Evolutionary conservation across 2,797 vertebrate genomes (phyloP), one percentile per base, ranked within the genome.

Genomic region (Channallabes apus): DNA sequence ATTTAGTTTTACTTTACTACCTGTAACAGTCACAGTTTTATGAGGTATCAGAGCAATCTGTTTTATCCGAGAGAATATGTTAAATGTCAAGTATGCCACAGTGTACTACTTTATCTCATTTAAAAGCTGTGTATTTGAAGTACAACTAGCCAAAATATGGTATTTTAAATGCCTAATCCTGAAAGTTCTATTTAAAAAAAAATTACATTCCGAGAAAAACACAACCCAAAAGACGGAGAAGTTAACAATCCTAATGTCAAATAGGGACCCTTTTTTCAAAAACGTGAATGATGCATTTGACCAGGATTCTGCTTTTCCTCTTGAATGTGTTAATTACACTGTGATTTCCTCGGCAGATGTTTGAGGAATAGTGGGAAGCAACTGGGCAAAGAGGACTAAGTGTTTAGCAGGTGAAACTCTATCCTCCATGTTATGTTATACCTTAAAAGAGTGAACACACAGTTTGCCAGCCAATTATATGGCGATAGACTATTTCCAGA

Each of bases 361-460:
- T 87, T 46, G 62, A 87, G 38, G 76, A 88, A 87, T 67, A 80
- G 82, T 64, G 27, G 54, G 38, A 86, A 82, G 79, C 67, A 73
- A 64, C 76, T 87, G 71, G 41, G 76, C 46, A 59, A 65, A 32
- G 46, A 82, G 41, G 81, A 72, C 59, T 82, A 87, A 86, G 88
- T 80, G 67, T 85, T 85, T 79, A 87, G 75, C 87, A 89, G 88
- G 85, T 89, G 85, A 89, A 90, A 90, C 86, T 81, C 71, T 86
- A 89, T 88, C 82, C 59, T 58, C 24, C 82, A 84, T 85, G 71
- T 88, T 86, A 84, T 85, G 71, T 87, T 88, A 71, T 56, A 86
- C 79, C 72, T 84, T 22, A 83, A 46, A 59, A 83, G 68, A 71
- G 62, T 65, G 75, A 75, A 71, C 82, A 61, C 65, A 67, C 27